Evolutionary conservation across 1,140 invertebrate species (phyloP).

Genomic region (Trichonephila inaurata): DNA sequence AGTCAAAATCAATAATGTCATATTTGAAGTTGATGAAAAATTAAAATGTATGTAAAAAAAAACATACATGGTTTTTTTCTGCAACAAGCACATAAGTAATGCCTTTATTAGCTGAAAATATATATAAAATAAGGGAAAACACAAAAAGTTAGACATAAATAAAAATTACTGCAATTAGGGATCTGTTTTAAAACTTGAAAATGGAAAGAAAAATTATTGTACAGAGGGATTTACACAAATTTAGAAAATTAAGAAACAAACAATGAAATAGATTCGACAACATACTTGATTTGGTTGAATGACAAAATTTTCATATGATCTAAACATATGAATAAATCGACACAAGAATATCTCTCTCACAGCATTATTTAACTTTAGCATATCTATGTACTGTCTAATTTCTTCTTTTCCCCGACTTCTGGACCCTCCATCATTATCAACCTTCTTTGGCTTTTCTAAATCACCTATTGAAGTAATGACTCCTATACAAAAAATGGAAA

Average conservation of each 20-base stretch:
- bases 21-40: too few species aligned
- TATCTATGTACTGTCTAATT: slow-evolving; percentile 88
- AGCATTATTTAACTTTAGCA: slow-evolving; percentile 94
- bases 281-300: slow-evolving; percentile 86
- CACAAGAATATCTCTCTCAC: slow-evolving; percentile 97
- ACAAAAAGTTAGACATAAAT: too few species aligned
- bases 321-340: slow-evolving; percentile 97
- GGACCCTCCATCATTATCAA: slow-evolving; percentile 68
- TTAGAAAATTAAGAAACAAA: not conserved
- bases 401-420: slow-evolving; percentile 78
- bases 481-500: slow-evolving; percentile 72
- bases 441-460: slow-evolving; percentile 78
- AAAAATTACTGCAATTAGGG: too few species aligned
- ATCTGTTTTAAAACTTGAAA: too few species aligned
- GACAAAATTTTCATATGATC: slow-evolving; percentile 97
- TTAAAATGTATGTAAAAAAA: too few species aligned
- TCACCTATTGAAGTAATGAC: slow-evolving; percentile 81
- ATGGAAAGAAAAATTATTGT: not conserved
- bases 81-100: too few species aligned
- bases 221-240: not conserved
- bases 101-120: too few species aligned
- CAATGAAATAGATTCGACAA: not conserved
- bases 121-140: too few species aligned
- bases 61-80: too few species aligned
- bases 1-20: too few species aligned